Evolutionary conservation across 2,888 invertebrate genomes (phyloP).

Genomic region (Ypsolopha sequella): DNA sequence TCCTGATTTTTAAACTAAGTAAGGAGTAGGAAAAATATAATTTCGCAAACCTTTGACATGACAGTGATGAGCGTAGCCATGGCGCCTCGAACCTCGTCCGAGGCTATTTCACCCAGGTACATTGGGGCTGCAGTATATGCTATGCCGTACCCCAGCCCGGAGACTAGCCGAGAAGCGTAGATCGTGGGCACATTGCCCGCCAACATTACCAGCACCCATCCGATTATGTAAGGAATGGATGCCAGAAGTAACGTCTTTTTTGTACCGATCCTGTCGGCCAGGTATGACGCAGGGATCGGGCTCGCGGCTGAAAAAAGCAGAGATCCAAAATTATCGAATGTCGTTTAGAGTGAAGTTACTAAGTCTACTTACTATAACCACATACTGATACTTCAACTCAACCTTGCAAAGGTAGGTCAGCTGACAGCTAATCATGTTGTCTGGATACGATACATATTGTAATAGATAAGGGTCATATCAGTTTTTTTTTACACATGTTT

Average conservation of each 20-base stretch:
- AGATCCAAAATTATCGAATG: not conserved
- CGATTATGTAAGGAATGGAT: slow-evolving; percentile 70
- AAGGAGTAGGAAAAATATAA: too few species aligned
- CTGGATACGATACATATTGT: too few species aligned
- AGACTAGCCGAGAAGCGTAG: slow-evolving; percentile 71
- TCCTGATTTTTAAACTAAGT: too few species aligned
- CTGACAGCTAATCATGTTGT: too few species aligned
- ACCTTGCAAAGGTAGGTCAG: too few species aligned
- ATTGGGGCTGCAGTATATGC: slow-evolving; percentile 73
- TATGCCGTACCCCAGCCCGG: slow-evolving; percentile 73
- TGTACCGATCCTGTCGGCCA: slow-evolving; percentile 75
- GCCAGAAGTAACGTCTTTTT: slow-evolving; percentile 73
- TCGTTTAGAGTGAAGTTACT: not conserved
- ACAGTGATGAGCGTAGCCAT: slow-evolving; percentile 73
- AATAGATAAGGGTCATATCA: too few species aligned
- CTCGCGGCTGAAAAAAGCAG: slow-evolving; percentile 62
- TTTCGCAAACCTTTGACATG: slow-evolving; percentile 54
- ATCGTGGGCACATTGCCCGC: slow-evolving; percentile 69
- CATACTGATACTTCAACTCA: too few species aligned
- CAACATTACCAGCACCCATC: slow-evolving; percentile 75
- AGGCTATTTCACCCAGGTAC: slow-evolving; percentile 74
- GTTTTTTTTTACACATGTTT: too few species aligned
- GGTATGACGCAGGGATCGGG: slow-evolving; percentile 72
- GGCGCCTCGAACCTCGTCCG: slow-evolving; percentile 69
- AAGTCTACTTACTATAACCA: too few species aligned